Evolutionary conservation across 2,888 invertebrate genomes (phyloP).

Genomic region (Apamea anceps): DNA sequence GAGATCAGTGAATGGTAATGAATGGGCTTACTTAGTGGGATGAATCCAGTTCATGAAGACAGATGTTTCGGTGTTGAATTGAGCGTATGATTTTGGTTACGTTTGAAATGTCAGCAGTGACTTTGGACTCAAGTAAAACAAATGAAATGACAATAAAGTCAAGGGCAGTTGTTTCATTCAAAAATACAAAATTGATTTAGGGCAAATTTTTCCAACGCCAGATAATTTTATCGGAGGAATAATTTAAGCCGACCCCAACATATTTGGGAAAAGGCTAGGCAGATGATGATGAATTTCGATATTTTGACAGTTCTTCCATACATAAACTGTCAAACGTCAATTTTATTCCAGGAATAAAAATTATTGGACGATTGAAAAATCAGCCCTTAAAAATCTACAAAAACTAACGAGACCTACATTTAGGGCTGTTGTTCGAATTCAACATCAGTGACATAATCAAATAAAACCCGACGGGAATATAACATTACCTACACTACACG

Average conservation of each 20-base stretch:
- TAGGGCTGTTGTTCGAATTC: not conserved
- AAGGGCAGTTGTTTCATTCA: not conserved
- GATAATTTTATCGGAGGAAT: too few species aligned
- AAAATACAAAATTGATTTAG: not conserved
- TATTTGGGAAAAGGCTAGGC: too few species aligned
- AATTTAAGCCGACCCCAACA: too few species aligned
- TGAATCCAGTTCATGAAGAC: not conserved
- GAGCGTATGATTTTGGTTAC: not conserved
- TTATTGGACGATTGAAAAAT: too few species aligned
- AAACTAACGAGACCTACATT: not conserved
- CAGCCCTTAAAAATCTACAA: too few species aligned
- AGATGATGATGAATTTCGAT: too few species aligned
- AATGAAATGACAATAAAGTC: not conserved
- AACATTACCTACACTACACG: not conserved
- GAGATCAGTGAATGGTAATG: constrained; percentile 17
- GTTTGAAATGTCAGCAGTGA: not conserved
- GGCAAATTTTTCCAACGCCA: too few species aligned
- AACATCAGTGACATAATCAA: not conserved
- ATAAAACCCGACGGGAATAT: constrained; percentile 10
- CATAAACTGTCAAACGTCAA: too few species aligned
- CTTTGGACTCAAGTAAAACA: not conserved
- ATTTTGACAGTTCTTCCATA: too few species aligned
- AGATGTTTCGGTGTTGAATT: not conserved
- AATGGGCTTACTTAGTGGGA: not conserved
- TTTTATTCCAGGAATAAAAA: too few species aligned